Percentiles rank a stretch among this genome's conserved stretches.
These are phyloP conservation scores for Marronus borbonicus DNA, from an alignment of 2,888 invertebrate species.

Conservation along the genomic window DNA sequence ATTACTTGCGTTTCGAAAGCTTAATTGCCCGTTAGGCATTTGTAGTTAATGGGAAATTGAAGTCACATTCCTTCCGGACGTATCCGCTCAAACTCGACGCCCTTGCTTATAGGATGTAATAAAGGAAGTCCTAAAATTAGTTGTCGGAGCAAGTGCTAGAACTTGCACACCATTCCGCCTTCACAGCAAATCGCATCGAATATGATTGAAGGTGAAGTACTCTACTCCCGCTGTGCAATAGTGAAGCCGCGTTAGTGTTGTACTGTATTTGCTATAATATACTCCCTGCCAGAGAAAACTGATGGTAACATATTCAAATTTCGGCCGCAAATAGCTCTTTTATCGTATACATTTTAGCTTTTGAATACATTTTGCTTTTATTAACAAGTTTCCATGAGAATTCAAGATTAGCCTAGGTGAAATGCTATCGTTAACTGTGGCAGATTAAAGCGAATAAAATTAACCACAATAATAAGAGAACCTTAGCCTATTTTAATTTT, in stretches of 20 bases:
- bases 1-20: not conserved
- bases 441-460: too few relatives aligned
- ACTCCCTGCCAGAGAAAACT: too few relatives aligned
- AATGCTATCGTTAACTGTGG: too few relatives aligned
- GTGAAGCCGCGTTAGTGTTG: not conserved
- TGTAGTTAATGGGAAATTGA: conserved; percentile 4
- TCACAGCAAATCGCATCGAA: not conserved
- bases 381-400: too few relatives aligned
- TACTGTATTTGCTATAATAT: too few relatives aligned
- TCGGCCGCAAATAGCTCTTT: too few relatives aligned
- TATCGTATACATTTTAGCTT: too few relatives aligned
- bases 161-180: conserved; percentile 6
- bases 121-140: conserved; percentile 24
- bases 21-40: conserved; percentile 25
- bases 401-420: too few relatives aligned
- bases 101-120: conserved; percentile 15
- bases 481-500: too few relatives aligned
- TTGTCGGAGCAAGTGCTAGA: conserved; percentile 13
- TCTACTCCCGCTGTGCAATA: not conserved
- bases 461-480: too few relatives aligned
- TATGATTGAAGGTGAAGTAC: conserved; percentile 13
- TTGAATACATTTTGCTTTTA: too few relatives aligned
- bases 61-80: not conserved
- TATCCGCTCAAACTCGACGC: not conserved
- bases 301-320: too few relatives aligned